Evolutionary conservation across 1,140 invertebrate species (phyloP).

Genomic region (Periplaneta americana): DNA sequence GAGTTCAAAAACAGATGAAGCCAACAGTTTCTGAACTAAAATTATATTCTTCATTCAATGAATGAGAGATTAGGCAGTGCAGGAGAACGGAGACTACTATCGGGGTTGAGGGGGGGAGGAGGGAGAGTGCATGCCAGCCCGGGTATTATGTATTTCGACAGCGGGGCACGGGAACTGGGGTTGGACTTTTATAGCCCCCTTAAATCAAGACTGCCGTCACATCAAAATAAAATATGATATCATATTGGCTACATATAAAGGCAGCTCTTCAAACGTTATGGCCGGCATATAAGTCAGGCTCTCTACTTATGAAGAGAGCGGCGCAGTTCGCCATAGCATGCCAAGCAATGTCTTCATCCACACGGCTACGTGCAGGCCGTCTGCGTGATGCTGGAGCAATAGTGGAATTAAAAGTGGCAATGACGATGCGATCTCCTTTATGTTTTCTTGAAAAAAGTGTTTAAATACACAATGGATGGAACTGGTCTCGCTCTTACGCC

Average conservation of each 20-base stretch:
- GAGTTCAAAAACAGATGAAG: too few relatives aligned
- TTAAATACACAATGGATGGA: too few relatives aligned
- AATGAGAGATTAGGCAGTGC: not conserved
- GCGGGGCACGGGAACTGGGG: conserved; percentile 5
- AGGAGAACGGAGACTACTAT: not conserved
- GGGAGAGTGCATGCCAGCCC: not conserved
- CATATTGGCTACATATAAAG: conserved; percentile 27
- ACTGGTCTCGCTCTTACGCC: too few relatives aligned
- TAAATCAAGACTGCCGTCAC: conserved; percentile 32
- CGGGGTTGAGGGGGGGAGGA: not conserved
- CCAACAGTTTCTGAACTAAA: too few relatives aligned
- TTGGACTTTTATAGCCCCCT: conserved; percentile 30
- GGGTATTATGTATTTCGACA: conserved; percentile 14
- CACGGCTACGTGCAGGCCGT: too few relatives aligned
- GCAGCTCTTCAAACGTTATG: conserved; percentile 31
- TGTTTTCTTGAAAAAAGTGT: too few relatives aligned
- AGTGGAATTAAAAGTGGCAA: too few relatives aligned
- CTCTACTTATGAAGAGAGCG: conserved; percentile 13
- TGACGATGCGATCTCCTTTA: too few relatives aligned
- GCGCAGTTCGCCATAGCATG: too few relatives aligned
- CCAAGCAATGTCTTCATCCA: too few relatives aligned
- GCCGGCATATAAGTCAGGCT: conserved; percentile 29
- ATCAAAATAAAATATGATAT: conserved; percentile 35
- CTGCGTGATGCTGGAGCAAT: too few relatives aligned
- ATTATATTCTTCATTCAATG: too few relatives aligned